These are phyloP conservation scores for Hyaena hyaena DNA, from an alignment of 2,113 vertebrate species.

Conservation along the genomic window DNA sequence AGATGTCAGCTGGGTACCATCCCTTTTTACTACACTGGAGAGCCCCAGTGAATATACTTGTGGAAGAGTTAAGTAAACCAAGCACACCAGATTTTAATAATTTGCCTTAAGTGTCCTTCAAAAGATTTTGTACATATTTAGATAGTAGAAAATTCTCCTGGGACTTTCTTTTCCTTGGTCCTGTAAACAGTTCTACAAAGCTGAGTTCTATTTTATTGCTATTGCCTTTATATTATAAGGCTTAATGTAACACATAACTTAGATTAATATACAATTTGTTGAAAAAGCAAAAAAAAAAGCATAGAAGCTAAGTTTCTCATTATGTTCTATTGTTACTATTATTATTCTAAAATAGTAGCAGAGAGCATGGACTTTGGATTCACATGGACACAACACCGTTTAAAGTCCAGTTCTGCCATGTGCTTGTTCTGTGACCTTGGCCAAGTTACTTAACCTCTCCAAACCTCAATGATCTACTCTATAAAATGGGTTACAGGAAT, in stretches of 20 bases:
- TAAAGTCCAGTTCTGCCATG: background rate
- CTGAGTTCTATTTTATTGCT: slow-evolving; percentile 51
- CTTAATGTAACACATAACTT: slow-evolving; percentile 62
- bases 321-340: background rate
- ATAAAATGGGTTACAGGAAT: background rate
- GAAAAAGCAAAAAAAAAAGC: background rate
- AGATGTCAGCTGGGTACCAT: slow-evolving; percentile 68
- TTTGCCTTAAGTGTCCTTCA: slow-evolving; percentile 60
- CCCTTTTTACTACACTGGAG: slow-evolving; percentile 62
- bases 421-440: background rate
- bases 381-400: background rate
- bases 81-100: slow-evolving; percentile 28
- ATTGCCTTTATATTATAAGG: slow-evolving; percentile 52
- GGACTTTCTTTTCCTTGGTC: slow-evolving; percentile 50
- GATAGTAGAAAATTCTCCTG: slow-evolving; percentile 59
- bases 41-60: slow-evolving; percentile 64
- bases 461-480: background rate
- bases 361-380: background rate
- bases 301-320: background rate
- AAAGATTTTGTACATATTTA: slow-evolving; percentile 61
- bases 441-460: background rate
- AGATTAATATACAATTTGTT: slow-evolving; percentile 66
- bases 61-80: slow-evolving; percentile 67
- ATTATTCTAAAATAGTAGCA: background rate
- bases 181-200: slow-evolving; percentile 49